Conservation (phyloP, 2,797 vertebrate species). For the Acanthopagrus latus region DNA sequence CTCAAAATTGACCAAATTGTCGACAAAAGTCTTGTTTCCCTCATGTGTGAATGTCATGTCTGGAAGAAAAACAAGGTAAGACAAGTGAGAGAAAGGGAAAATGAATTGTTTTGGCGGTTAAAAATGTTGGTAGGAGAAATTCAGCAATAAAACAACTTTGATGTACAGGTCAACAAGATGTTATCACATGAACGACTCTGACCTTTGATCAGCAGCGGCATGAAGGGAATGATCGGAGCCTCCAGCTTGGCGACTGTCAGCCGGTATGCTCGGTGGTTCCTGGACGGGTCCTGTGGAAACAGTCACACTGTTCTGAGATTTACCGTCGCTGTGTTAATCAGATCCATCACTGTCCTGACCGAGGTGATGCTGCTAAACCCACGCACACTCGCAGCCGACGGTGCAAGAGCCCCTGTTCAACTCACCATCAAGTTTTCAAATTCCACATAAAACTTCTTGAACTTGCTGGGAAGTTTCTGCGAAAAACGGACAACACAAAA, state of each 20-base stretch:
- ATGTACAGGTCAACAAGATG: background rate
- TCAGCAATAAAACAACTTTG: background rate
- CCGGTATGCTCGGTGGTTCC: constrained; percentile 96
- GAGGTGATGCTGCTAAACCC: constrained; percentile 18
- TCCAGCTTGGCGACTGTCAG: constrained; percentile 95
- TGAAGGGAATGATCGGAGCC: constrained; percentile 98
- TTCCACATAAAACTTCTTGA: constrained; percentile 97
- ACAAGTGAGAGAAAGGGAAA: constrained; percentile 1
- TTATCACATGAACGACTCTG: constrained; percentile 57
- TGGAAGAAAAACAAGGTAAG: constrained; percentile 61
- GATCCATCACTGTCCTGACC: constrained; percentile 46
- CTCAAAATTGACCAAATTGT: constrained; percentile 98
- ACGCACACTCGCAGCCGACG: constrained; percentile 38
- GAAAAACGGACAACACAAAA: constrained; percentile 42
- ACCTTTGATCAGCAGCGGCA: constrained; percentile 99
- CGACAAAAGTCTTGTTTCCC: constrained; percentile 97
- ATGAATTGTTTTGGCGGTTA: constrained; percentile 26
- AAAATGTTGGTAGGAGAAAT: constrained; percentile 27
- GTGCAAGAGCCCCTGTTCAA: constrained; percentile 9
- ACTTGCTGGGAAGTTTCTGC: constrained; percentile 99
- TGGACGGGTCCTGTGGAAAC: constrained; percentile 94
- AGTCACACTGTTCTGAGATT: constrained; percentile 67
- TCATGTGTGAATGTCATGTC: constrained; percentile 99
- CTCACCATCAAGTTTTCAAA: constrained; percentile 99
- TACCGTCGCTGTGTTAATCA: constrained; percentile 39